Evolutionary conservation across 1,140 invertebrate species (phyloP).

Genomic region (Calliphora vicina): DNA sequence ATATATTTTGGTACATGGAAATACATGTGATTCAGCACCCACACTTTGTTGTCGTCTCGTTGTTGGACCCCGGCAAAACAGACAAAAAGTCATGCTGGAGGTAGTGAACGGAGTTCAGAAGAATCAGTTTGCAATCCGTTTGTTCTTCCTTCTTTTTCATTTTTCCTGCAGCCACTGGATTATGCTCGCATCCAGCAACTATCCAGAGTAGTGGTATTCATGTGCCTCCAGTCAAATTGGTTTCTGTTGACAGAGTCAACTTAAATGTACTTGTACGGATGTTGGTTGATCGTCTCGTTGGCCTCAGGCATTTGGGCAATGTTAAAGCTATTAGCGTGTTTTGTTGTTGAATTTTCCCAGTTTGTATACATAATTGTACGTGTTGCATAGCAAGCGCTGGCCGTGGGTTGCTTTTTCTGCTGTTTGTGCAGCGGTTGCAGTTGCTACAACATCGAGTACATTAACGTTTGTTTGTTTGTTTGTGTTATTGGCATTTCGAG

Average conservation of each 20-base stretch:
- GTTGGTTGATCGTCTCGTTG: background rate
- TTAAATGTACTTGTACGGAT: background rate
- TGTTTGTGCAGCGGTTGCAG: background rate
- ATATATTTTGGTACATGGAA: background rate
- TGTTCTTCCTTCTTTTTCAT: background rate
- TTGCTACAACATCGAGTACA: background rate
- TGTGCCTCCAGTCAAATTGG: slow-evolving; percentile 18
- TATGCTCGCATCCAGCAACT: background rate
- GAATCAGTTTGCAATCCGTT: background rate
- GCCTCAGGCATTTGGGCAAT: slow-evolving; percentile 28
- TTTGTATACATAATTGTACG: slow-evolving; percentile 33
- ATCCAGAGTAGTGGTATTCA: background rate
- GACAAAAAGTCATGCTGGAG: background rate
- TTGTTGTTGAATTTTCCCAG: slow-evolving; percentile 27
- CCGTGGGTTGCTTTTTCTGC: background rate
- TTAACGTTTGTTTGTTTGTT: slow-evolving; percentile 8
- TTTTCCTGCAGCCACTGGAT: slow-evolving; percentile 20
- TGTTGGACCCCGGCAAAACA: background rate
- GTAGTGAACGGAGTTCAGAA: background rate
- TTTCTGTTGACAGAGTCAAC: slow-evolving; percentile 21
- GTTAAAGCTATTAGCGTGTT: slow-evolving; percentile 4
- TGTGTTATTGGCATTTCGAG: slow-evolving; percentile 38
- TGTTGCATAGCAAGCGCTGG: background rate
- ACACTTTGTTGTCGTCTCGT: slow-evolving; percentile 15
- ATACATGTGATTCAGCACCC: slow-evolving; percentile 8